These are phyloP conservation scores for Ips typographus DNA, from an alignment of 1,140 invertebrate species.

Conservation along the genomic window DNA sequence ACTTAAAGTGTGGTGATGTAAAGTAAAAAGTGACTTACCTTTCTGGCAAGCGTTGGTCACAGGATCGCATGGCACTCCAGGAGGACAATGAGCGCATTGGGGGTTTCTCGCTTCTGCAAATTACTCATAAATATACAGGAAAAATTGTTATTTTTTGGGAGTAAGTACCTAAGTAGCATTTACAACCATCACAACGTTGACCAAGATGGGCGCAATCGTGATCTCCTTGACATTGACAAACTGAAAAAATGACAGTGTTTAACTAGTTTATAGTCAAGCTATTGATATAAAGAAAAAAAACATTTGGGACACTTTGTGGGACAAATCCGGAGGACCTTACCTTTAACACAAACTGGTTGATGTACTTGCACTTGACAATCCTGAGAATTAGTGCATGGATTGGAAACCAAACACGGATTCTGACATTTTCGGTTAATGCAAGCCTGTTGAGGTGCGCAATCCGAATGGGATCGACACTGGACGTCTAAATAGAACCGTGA, in stretches of 20 bases:
- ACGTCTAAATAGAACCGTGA: conserved; percentile 57
- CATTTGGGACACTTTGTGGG: no score
- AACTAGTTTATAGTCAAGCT: neutral
- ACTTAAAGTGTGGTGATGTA: conserved; percentile 16
- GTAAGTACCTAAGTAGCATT: conserved; percentile 60
- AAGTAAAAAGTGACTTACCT: conserved; percentile 59
- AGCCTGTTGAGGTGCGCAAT: conserved; percentile 73
- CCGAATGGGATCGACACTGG: conserved; percentile 67
- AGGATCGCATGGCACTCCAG: conserved; percentile 71
- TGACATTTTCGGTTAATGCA: conserved; percentile 76
- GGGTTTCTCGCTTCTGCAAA: conserved; percentile 44
- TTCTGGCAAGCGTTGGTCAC: conserved; percentile 74
- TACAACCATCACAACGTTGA: conserved; percentile 65
- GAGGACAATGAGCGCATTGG: conserved; percentile 73
- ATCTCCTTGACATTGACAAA: conserved; percentile 67
- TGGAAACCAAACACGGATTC: conserved; percentile 61
- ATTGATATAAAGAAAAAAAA: neutral
- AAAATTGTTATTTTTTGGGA: neutral
- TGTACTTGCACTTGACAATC: conserved; percentile 77
- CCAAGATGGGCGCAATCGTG: conserved; percentile 61
- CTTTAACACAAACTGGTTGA: conserved; percentile 75
- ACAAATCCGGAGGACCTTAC: conserved; percentile 51
- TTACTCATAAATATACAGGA: neutral
- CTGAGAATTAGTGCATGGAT: conserved; percentile 66
- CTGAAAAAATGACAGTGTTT: conserved; percentile 50